Conservation (phyloP, 2,888 invertebrate genomes). For the Lapara coniferarum region DNA sequence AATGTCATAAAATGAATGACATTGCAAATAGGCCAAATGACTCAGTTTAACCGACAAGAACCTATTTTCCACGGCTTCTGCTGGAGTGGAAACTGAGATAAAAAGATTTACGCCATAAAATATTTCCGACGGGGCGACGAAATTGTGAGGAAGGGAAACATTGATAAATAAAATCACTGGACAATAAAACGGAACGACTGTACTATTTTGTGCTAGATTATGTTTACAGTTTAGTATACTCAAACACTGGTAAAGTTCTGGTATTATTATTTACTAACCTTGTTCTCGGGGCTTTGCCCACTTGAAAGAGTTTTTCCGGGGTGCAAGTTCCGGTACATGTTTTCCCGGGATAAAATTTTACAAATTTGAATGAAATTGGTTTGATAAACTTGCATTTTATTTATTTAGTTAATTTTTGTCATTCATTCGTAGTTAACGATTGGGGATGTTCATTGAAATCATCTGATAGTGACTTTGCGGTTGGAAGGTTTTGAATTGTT, state of each 20-base stretch:
- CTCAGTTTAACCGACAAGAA: constrained; percentile 37
- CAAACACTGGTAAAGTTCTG: not conserved
- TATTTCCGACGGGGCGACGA: constrained; percentile 44
- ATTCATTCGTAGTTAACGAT: too few relatives aligned
- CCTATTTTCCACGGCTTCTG: constrained; percentile 41
- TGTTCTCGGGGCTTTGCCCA: too few relatives aligned
- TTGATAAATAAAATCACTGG: constrained; percentile 27
- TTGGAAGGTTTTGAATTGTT: too few relatives aligned
- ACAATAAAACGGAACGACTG: constrained; percentile 10
- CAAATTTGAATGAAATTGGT: too few relatives aligned
- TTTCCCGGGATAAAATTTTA: too few relatives aligned
- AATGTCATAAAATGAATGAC: constrained; percentile 22
- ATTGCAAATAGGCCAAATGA: constrained; percentile 24
- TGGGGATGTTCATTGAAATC: too few relatives aligned
- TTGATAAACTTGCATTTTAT: too few relatives aligned
- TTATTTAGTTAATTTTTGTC: too few relatives aligned
- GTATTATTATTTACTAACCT: too few relatives aligned
- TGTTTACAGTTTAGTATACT: constrained; percentile 28
- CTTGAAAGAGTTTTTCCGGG: too few relatives aligned
- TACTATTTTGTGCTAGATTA: not conserved
- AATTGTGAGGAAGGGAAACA: constrained; percentile 42
- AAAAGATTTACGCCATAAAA: constrained; percentile 74
- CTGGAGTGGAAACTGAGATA: constrained; percentile 72
- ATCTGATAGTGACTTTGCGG: too few relatives aligned
- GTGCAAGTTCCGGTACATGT: too few relatives aligned